These are phyloP conservation scores for Pheosia tremula DNA, from an alignment of 2,888 invertebrate species.

Conservation along the genomic window DNA sequence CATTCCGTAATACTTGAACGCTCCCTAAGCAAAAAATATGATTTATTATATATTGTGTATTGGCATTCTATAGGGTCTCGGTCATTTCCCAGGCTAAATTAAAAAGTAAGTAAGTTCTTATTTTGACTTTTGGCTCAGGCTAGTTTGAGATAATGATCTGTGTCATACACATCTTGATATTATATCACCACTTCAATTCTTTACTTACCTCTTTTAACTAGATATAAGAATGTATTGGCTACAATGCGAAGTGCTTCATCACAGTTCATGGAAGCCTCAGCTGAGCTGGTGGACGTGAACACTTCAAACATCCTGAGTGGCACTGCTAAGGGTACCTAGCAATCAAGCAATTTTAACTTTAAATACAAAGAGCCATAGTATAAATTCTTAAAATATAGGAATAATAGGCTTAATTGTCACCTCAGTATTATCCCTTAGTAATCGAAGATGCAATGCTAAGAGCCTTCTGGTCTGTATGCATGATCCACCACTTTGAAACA, in stretches of 20 bases:
- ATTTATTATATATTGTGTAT: too few relatives aligned
- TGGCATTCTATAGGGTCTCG: too few relatives aligned
- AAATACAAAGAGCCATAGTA: neutral
- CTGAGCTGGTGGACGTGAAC: slow-evolving; percentile 85
- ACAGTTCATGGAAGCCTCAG: slow-evolving; percentile 61
- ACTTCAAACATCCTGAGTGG: slow-evolving; percentile 92
- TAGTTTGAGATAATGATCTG: too few relatives aligned
- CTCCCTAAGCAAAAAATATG: too few relatives aligned
- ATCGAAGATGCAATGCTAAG: slow-evolving; percentile 66
- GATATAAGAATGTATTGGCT: slow-evolving; percentile 80
- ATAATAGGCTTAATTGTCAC: slow-evolving; percentile 16
- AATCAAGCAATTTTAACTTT: slow-evolving; percentile 7
- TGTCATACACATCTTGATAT: too few relatives aligned
- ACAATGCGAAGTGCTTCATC: slow-evolving; percentile 60
- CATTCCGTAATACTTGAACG: too few relatives aligned
- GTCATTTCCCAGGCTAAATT: too few relatives aligned
- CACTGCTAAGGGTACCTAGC: slow-evolving; percentile 86
- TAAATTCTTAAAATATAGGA: neutral
- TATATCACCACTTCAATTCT: too few relatives aligned
- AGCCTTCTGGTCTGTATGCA: slow-evolving; percentile 72
- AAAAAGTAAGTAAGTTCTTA: too few relatives aligned
- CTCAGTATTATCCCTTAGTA: slow-evolving; percentile 70
- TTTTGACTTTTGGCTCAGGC: too few relatives aligned
- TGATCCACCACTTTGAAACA: slow-evolving; percentile 62
- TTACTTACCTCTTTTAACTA: slow-evolving; percentile 81